phyloP scores from a whole-genome alignment of 2,113 vertebrate species.

The Benitochromis conjunctus region DNA sequence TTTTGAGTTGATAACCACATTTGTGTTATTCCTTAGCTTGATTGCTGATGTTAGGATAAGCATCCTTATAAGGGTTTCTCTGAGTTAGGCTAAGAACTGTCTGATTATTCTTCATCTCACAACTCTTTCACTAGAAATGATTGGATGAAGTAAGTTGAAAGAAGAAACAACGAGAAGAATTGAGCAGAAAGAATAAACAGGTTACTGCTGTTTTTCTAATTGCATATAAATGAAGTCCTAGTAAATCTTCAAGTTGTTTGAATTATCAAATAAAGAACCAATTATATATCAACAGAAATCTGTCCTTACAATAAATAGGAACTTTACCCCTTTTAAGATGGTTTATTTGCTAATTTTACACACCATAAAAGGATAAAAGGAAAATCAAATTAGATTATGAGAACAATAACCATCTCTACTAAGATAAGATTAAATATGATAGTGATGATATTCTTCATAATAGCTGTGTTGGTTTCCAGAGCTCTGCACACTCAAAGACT shows the following conservation, averaged over 20 bases:
- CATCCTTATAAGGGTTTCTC: neutral
- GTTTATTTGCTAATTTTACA: neutral
- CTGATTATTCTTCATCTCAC: neutral
- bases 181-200: neutral
- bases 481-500: neutral
- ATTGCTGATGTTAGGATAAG: neutral
- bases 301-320: neutral
- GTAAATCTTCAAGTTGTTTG: neutral
- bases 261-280: neutral
- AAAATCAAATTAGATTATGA: neutral
- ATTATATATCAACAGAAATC: neutral
- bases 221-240: constrained; percentile 22
- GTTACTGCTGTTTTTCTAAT: neutral
- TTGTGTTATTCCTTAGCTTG: neutral
- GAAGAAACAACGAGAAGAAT: neutral
- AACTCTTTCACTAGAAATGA: neutral
- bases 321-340: neutral
- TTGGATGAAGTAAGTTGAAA: neutral
- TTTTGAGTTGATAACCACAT: neutral
- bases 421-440: neutral
- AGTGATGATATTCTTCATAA: neutral
- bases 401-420: neutral
- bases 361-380: neutral
- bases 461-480: neutral
- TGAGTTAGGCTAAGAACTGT: neutral